Base-by-base conservation (phyloP, 2,888 invertebrate species). In the Carterocephalus palaemon region DNA sequence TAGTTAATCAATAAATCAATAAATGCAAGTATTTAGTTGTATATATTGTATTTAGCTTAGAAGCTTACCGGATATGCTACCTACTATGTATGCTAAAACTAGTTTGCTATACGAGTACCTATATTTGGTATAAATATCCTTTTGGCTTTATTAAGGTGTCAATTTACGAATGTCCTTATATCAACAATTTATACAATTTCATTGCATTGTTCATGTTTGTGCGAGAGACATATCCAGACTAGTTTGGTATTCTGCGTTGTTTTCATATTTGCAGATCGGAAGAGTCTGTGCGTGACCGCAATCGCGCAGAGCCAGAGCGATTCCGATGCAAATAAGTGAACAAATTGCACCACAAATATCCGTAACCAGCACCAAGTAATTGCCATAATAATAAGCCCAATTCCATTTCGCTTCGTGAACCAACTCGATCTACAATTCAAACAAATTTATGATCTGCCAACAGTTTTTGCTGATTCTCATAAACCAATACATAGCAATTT, bases 311-410 rank as follows among this genome's bases (percentile, higher is more conserved):
- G 61, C 64, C 65, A 62, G 60, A 62, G 61, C 64, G 63, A 68
- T 69, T 67, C 60, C 64, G 71, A 77, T 77, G 76, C 75, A 75
- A 81, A 82, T 79, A 72, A 64, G 70, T 67, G 64, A 70, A 69
- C 71, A 80, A 82, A 81, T 82, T 81, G 75, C 77, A 53, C 67
- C 64, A 66, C 67, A 68, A 75, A 73, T 72, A 63, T 73, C 74
- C 70, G 69, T 72, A 70, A 67, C 70, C 64, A 69, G 74, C 70
- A 67, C 70, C 68, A 67, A 63, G 65, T 67, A 70, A 76, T 77
- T 63, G 69, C 64, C 64, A 59, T 68, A 67, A 70, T 77, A 79
- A 82, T 75, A 68, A 75, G 63, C 66, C 64, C 54, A 75, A 77
- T 79, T 76, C 73, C 73, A 75, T 71, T 72, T 65, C 60, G 60